phyloP scores from a whole-genome alignment of 1,140 invertebrate species.

The Lepidurus apus region DNA sequence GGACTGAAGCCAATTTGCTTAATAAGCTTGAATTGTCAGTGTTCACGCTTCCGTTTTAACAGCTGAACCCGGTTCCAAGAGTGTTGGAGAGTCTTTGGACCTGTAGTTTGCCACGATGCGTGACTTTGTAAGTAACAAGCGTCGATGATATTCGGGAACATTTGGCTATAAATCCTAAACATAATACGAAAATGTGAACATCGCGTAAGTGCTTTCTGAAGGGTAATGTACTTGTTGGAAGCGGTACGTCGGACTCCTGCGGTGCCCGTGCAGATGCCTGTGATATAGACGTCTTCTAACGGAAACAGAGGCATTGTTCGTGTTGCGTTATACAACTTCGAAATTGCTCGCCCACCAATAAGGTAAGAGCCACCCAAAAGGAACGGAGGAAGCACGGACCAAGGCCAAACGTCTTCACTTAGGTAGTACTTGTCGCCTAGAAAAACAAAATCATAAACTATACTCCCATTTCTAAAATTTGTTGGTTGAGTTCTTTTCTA shows the following conservation, averaged over 20 bases:
- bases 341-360: slow-evolving; percentile 29
- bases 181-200: background rate
- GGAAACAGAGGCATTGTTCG: slow-evolving; percentile 25
- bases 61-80: slow-evolving; percentile 10
- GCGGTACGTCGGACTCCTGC: slow-evolving; percentile 2
- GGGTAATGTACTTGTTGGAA: slow-evolving; percentile 11
- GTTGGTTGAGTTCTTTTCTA: background rate
- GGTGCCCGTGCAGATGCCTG: slow-evolving; percentile 29
- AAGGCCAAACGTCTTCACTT: slow-evolving; percentile 28
- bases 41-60: background rate
- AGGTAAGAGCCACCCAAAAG: slow-evolving; percentile 31
- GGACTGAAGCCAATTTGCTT: background rate
- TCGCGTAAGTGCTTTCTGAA: background rate
- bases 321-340: slow-evolving; percentile 19
- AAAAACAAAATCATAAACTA: background rate
- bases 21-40: slow-evolving; percentile 3
- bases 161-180: slow-evolving; percentile 11
- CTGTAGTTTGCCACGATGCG: slow-evolving; percentile 18
- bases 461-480: background rate
- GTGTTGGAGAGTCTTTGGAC: background rate
- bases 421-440: slow-evolving; percentile 29
- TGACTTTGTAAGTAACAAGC: background rate
- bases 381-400: slow-evolving; percentile 27
- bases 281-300: slow-evolving; percentile 33
- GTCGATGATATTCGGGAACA: slow-evolving; percentile 16